Conservation (phyloP, 1,140 invertebrate species). For the Hetaerina americana region DNA sequence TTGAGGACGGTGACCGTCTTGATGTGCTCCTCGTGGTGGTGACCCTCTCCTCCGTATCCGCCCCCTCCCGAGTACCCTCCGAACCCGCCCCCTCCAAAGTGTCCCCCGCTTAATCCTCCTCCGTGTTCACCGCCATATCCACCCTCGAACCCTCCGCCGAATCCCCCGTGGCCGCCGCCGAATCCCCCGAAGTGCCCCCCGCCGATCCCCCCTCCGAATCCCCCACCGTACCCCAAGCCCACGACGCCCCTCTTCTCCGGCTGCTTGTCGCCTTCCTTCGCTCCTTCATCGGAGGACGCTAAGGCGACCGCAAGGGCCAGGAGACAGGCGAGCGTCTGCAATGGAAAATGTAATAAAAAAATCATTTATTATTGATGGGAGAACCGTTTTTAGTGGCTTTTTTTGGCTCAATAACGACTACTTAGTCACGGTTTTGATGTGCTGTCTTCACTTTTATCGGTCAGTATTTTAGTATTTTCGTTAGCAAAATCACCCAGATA, state of each 20-base stretch:
- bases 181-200: not conserved
- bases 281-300: not conserved
- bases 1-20: not conserved
- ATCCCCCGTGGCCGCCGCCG: not conserved
- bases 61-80: not conserved
- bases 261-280: no score
- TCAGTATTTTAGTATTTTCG: no score
- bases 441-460: no score
- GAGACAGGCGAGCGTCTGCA: not conserved
- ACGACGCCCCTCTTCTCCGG: not conserved
- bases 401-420: no score
- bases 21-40: not conserved
- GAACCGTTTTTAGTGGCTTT: no score
- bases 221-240: not conserved
- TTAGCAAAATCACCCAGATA: no score
- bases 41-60: not conserved
- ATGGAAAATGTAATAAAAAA: no score
- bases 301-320: not conserved
- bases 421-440: no score
- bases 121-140: not conserved
- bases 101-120: not conserved
- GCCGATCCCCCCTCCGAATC: not conserved
- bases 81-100: not conserved
- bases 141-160: not conserved
- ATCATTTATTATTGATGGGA: no score